Base-by-base conservation (phyloP, 2,888 invertebrate species). In the Ichneumoninae sp. region DNA sequence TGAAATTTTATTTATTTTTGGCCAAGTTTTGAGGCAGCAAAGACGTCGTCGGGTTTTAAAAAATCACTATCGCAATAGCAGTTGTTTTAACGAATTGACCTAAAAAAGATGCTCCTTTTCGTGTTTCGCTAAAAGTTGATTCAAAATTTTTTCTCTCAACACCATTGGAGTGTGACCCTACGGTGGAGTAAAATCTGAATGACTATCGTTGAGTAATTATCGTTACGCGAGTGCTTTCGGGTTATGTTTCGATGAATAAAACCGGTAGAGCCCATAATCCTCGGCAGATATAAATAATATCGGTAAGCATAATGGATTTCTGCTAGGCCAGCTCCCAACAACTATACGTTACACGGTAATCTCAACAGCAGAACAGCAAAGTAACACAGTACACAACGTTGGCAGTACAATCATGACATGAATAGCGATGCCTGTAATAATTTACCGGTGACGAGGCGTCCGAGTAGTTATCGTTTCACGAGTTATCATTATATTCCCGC, bases 391-490 rank as follows among this genome's bases (percentile, higher is more conserved):
- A 69, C 57, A 75, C 52, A 36, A 16, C 54, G 70, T 76, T 82
- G 65, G 70, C 70, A 47, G 65, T 82, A 77, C 71, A 77, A 82
- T 77, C 77, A 72, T 77, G 77, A 72, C 77, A 50, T 33, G 82
- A 82, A 77, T 77, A 82, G 77, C 77, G 82, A 82, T 60, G 82
- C 50, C 68, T n/a, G 77, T 72, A 82, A 82, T 82, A 72, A 82
- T 82, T 82, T 72, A 82, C 52, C 82, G 82, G 57, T 82, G 82
- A 82, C 77, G 82, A 77, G 82, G 71, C 36, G 60, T 65, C 16
- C 62, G 66, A 71, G 60, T 44, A 72, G 66, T 82, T 82, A 82
- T 82, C 82, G 50, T 66, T 82, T 77, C 52, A 68, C 66, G 77
- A 47, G 68, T 82, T 82, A 82, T 82, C 71, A 71, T 77, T 82